Evolutionary conservation across 2,888 invertebrate genomes (phyloP), one percentile per base, ranked within the genome.

Genomic region (Cryptus armator): DNA sequence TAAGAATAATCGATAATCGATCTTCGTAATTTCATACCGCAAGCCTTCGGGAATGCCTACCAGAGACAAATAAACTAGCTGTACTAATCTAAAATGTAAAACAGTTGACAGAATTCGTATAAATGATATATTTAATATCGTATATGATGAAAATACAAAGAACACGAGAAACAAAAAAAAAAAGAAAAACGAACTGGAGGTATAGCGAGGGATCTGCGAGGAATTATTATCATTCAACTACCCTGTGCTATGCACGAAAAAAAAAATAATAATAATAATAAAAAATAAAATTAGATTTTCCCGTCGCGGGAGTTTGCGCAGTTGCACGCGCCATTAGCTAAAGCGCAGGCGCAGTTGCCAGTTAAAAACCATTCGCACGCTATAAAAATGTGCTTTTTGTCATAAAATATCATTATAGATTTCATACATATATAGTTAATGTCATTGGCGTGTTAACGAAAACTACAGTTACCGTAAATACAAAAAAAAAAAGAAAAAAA

Each of bases 21-120:
- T 75, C 64, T 44, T 83, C 85, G 83, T 83, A 87, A 87, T 88
- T 88, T 88, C 86, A 88, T 88, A 88, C 87, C 86, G 86, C 87
- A 87, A 88, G 86, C 87, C 87, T 88, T 88, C 87, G 87, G 86
- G 85, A 87, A 85, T 87, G 87, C 88, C 88, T 88, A 88, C 82
- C 80, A 87, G 86, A 87, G 85, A 86, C 83, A 87, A 82, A 86
- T 77, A 77, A 77, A 77, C 16, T 77, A 77, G 77, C 43, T 77
- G 76, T 77, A 77, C 67, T 51, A 53, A 66, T 67, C 32, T 66
- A 56, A 67, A 24, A 74, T 67, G 76, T 77, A 77, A 77, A 75
- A 64, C 75, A 48, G 43, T 53, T 76, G 53, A 77, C 37, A 37
- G 44, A 67, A 77, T 77, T 67, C 53, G 56, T 77, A 77, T 76